phyloP scores from a whole-genome alignment of 2,888 invertebrate species.

The Drosophila eohydei region DNA sequence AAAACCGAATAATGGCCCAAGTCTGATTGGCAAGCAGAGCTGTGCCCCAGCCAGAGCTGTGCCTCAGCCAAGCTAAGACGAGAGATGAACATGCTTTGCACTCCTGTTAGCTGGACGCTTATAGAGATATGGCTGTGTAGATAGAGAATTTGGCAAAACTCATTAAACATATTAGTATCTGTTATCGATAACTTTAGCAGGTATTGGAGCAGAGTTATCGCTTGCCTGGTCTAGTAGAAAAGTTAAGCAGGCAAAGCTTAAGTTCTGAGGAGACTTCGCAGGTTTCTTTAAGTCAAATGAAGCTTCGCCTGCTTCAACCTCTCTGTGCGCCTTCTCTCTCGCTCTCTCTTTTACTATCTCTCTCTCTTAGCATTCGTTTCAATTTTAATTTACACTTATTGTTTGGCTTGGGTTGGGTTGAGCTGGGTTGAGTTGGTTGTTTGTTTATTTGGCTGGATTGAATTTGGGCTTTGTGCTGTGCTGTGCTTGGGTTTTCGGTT shows the following conservation, averaged over 20 bases:
- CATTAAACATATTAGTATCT: too few species aligned
- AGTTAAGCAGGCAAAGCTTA: background rate
- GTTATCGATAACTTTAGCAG: background rate
- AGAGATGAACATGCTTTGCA: background rate
- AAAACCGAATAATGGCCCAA: background rate
- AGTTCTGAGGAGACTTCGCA: background rate
- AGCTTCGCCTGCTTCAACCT: too few species aligned
- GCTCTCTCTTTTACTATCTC: background rate
- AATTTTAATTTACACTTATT: conserved; percentile 81
- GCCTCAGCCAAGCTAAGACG: background rate
- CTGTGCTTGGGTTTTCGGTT: conserved; percentile 1
- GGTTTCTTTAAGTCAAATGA: background rate
- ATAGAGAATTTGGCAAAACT: background rate
- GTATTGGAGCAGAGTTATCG: background rate
- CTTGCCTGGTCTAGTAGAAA: background rate
- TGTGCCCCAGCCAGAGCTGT: background rate
- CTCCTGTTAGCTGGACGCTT: background rate
- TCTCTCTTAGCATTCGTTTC: conserved; percentile 52
- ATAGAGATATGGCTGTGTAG: background rate
- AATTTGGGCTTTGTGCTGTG: background rate
- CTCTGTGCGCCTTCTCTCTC: background rate
- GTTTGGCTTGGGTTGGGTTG: conserved; percentile 42
- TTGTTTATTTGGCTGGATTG: conserved; percentile 23
- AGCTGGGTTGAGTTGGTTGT: conserved; percentile 20
- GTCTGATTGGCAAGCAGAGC: background rate